Percentiles rank a stretch among this genome's conserved stretches.
Evolutionary conservation across 92 coral and sea anemone species (phyloP).

Genomic region (Heliopora coerulea): DNA sequence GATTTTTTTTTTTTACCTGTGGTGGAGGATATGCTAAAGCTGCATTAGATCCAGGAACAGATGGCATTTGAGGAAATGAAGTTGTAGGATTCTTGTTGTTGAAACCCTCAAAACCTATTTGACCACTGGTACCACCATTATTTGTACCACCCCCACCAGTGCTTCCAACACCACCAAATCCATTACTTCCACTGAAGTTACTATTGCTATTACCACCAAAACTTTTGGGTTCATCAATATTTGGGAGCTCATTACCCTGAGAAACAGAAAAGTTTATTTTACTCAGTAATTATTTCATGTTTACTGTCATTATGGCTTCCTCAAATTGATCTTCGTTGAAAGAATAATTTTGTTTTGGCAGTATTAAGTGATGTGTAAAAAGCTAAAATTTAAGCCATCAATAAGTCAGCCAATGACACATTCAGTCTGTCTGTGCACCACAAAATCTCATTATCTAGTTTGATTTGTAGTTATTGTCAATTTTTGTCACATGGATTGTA

Average conservation of each 20-base stretch:
- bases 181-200: conserved; percentile 36
- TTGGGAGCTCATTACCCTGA: conserved; percentile 56
- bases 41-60: conserved; percentile 69
- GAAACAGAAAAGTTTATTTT: too few relatives aligned
- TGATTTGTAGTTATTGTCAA: too few relatives aligned
- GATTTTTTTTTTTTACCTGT: conserved; percentile 36
- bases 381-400: too few relatives aligned
- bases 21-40: conserved; percentile 77
- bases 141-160: conserved; percentile 62
- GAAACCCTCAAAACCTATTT: conserved; percentile 62
- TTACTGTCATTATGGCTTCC: too few relatives aligned
- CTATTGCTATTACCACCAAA: background rate
- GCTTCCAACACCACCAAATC: conserved; percentile 5
- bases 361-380: too few relatives aligned
- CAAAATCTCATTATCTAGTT: too few relatives aligned
- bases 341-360: too few relatives aligned
- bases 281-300: too few relatives aligned
- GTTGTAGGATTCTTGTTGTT: conserved; percentile 43
- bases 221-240: conserved; percentile 46
- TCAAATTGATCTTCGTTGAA: too few relatives aligned
- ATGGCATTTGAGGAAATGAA: conserved; percentile 64
- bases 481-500: too few relatives aligned
- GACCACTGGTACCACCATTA: conserved; percentile 54
- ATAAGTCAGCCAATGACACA: too few relatives aligned
- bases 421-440: too few relatives aligned